These are phyloP conservation scores for Caenorhabditis drosophilae DNA, from an alignment of 2,888 invertebrate species.

Conservation along the genomic window DNA sequence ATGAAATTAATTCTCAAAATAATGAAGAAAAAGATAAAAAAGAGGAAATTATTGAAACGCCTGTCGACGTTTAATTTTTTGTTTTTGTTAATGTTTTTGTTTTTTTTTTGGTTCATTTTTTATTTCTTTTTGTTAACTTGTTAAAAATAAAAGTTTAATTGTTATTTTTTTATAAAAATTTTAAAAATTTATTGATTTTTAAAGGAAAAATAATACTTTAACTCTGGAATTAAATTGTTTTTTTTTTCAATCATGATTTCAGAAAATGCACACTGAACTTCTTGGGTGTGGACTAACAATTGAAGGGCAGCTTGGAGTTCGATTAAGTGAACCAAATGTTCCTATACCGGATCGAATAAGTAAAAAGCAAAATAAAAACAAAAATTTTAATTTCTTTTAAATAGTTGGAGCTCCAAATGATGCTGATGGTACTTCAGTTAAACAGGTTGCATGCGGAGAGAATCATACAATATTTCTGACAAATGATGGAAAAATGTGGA, in stretches of 20 bases:
- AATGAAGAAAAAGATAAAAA: conserved; percentile 9
- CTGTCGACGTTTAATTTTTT: background rate
- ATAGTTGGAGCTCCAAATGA: conserved; percentile 53
- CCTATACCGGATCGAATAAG: conserved; percentile 47
- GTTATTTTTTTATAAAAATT: background rate
- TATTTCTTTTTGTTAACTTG: conserved; percentile 1
- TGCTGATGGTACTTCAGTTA: conserved; percentile 39
- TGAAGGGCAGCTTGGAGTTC: conserved; percentile 57
- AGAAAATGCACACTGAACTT: conserved; percentile 46
- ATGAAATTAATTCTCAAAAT: background rate
- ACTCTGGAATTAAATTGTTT: too few relatives aligned
- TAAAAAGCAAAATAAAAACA: conserved; percentile 8
- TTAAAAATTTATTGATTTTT: background rate
- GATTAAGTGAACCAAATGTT: conserved; percentile 28
- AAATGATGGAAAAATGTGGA: conserved; percentile 57
- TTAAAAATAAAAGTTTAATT: conserved; percentile 1
- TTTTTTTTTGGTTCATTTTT: background rate
- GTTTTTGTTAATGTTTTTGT: conserved; percentile 1
- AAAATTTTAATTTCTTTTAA: conserved; percentile 13
- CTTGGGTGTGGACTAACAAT: conserved; percentile 49
- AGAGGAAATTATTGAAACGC: background rate
- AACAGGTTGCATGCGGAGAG: conserved; percentile 54
- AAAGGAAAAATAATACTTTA: background rate
- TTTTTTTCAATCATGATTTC: background rate
- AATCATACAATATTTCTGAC: conserved; percentile 58